Evolutionary conservation across 2,797 vertebrate species (phyloP), one percentile per base, ranked within the genome.

Genomic region (Megaceryle alcyon): DNA sequence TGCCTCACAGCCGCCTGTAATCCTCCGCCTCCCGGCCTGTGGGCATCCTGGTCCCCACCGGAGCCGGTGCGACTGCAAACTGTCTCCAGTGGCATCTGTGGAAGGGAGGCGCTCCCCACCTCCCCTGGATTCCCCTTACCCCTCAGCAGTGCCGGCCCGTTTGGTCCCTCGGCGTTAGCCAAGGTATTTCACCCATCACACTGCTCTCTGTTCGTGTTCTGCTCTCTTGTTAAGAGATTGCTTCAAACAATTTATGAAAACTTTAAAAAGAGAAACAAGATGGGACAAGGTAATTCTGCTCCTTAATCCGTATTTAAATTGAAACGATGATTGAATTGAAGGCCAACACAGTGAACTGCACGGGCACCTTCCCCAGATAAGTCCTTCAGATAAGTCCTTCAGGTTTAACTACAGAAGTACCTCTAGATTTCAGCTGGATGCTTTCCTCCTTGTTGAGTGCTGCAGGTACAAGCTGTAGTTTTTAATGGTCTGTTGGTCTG

Each of bases 161-260:
- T 22, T 54, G 33, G 26, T 25, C 21, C 48, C 49, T 53, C 56
- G 3, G 75, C 14, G 3, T 7, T 13, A 61, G 22, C 61, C 56
- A 0, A 11, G 7, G 7, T 43, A 2, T 20, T 29, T 29, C n/a
- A 1, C 3, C 7, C 13, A 3, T 41, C 2, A 18, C 9, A 4
- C 35, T 3, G 39, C 39, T n/a, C 31, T 11, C 19, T 21, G 56
- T 25, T 33, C 14, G 3, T 5, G 26, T 4, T 59, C n/a, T 35
- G 25, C 51, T 70, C 5, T 48, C 26, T 16, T 35, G 14, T 14
- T 53, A 10, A 18, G 8, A 21, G 16, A 31, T 15, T 22, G 60
- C 19, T 69, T 79, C 29, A 16, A 60, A 37, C 5, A 10, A 10
- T 56, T 68, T 28, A 9, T 26, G 60, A 35, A 25, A 81, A 37